Conservation (phyloP, 1,140 invertebrate genomes). For the Lordiphosa mommai region DNA sequence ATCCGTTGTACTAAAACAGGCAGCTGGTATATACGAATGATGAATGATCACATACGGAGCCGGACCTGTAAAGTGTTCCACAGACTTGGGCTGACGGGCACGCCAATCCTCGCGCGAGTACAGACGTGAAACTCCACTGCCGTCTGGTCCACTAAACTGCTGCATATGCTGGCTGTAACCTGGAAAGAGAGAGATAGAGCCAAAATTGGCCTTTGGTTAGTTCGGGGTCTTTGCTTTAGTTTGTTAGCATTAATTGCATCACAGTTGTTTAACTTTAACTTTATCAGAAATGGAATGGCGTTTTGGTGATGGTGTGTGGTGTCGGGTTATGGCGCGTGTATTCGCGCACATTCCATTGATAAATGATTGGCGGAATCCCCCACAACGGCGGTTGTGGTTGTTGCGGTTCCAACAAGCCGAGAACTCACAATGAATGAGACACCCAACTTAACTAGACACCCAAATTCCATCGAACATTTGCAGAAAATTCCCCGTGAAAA, state of each 20-base stretch:
- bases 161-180: slow-evolving; percentile 70
- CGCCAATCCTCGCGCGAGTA: slow-evolving; percentile 83
- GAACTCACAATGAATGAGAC: slow-evolving; percentile 52
- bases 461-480: slow-evolving; percentile 11
- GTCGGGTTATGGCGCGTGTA: slow-evolving; percentile 24
- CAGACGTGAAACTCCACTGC: slow-evolving; percentile 50
- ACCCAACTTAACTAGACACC: slow-evolving; percentile 1
- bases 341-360: slow-evolving; percentile 60
- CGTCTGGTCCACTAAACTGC: slow-evolving; percentile 5
- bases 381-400: slow-evolving; percentile 16
- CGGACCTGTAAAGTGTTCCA: slow-evolving; percentile 81
- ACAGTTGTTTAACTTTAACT: slow-evolving; percentile 38
- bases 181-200: slow-evolving; percentile 4
- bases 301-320: slow-evolving; percentile 14
- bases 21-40: slow-evolving; percentile 84
- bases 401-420: slow-evolving; percentile 49
- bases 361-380: slow-evolving; percentile 56
- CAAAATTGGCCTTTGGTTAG: slow-evolving; percentile 10
- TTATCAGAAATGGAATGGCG: slow-evolving; percentile 8
- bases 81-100: slow-evolving; percentile 81
- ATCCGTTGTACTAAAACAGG: slow-evolving; percentile 81
- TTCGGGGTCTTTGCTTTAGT: slow-evolving; percentile 26
- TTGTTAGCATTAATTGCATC: slow-evolving; percentile 54
- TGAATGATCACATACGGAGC: slow-evolving; percentile 89
- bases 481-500: slow-evolving; percentile 38